phyloP scores from a whole-genome alignment of 2,797 vertebrate species.

The Cyprinella venusta region DNA sequence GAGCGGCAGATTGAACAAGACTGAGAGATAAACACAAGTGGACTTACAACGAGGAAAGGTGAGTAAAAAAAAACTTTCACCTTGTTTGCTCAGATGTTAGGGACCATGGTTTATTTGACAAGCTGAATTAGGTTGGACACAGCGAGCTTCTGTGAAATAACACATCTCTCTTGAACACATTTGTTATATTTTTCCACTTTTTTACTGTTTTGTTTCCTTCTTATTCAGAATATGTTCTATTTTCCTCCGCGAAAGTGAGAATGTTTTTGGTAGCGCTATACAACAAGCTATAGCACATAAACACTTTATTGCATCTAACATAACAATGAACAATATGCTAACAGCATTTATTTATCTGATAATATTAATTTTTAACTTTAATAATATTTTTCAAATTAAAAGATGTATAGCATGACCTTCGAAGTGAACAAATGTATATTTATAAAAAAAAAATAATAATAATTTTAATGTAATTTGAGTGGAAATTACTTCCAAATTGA shows the following conservation, averaged over 20 bases:
- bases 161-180: neutral
- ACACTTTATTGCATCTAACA: neutral
- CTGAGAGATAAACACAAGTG: neutral
- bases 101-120: neutral
- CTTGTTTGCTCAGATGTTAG: neutral
- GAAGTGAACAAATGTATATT: neutral
- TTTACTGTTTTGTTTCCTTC: neutral
- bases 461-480: too few relatives aligned
- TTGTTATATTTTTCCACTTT: neutral
- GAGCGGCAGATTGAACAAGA: neutral
- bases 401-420: neutral
- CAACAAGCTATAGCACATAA: neutral
- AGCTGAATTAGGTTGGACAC: neutral
- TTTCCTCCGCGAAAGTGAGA: neutral
- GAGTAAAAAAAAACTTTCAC: conserved; percentile 29
- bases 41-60: conserved; percentile 47
- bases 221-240: neutral
- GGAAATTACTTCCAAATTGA: too few relatives aligned
- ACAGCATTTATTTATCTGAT: neutral
- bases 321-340: neutral
- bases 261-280: neutral
- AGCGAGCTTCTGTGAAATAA: neutral
- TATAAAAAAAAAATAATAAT: neutral
- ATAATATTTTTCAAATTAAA: neutral
- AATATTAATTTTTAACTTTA: neutral